phyloP scores from a whole-genome alignment of 1,140 invertebrate species.

The Lepeophtheirus salmonis region DNA sequence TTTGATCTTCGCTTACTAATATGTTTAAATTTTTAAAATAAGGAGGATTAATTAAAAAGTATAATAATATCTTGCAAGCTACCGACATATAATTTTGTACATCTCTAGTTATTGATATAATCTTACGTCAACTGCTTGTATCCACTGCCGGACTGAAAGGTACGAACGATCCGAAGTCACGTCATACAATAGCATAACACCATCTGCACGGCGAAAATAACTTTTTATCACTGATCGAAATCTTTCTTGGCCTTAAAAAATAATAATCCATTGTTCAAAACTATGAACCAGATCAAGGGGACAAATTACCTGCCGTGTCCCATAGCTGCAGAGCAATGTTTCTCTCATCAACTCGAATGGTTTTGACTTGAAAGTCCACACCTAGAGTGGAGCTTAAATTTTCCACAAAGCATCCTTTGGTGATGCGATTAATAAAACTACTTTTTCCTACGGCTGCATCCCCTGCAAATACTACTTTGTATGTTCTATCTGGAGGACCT shows the following conservation, averaged over 20 bases:
- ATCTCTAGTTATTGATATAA: slow-evolving; percentile 16
- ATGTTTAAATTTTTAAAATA: no score
- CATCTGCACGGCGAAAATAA: slow-evolving; percentile 48
- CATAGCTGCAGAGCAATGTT: slow-evolving; percentile 41
- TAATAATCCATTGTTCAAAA: background rate
- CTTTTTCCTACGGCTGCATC: slow-evolving; percentile 47
- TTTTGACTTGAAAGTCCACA: slow-evolving; percentile 45
- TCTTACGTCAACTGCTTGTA: slow-evolving; percentile 35
- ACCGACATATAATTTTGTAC: no score
- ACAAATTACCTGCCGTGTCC: slow-evolving; percentile 39
- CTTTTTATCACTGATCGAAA: slow-evolving; percentile 47
- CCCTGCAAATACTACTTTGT: slow-evolving; percentile 43
- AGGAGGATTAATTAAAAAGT: no score
- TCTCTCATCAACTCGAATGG: slow-evolving; percentile 37
- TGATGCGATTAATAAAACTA: slow-evolving; percentile 41
- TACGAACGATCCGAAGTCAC: slow-evolving; percentile 42
- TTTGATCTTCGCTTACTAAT: no score
- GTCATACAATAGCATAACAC: slow-evolving; percentile 45
- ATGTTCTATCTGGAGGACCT: slow-evolving; percentile 37
- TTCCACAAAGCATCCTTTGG: slow-evolving; percentile 37
- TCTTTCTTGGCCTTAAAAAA: slow-evolving; percentile 30
- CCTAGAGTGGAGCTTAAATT: slow-evolving; percentile 42
- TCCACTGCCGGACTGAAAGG: slow-evolving; percentile 42
- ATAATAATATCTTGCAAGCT: no score
- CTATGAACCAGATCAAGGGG: background rate